Conservation (phyloP, 2,113 vertebrate species). For the Forbesichthys papilliferus region DNA sequence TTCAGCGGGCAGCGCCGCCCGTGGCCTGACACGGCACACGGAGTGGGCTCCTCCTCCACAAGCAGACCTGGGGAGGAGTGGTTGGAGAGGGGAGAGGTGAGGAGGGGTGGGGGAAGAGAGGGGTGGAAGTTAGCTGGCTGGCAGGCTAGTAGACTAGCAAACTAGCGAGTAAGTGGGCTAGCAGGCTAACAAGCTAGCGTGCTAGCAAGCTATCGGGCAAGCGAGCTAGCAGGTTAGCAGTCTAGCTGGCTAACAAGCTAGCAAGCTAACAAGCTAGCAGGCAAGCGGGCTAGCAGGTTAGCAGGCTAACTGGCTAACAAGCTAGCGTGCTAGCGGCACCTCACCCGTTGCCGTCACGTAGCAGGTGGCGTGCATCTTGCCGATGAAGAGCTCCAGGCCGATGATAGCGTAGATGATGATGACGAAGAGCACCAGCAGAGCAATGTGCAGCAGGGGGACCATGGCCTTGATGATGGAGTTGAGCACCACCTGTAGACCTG, state of each 20-base stretch:
- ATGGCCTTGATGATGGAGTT: constrained; percentile 84
- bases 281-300: not conserved
- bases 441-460: constrained; percentile 81
- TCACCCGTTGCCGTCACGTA: constrained; percentile 70
- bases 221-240: no score
- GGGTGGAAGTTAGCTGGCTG: not conserved
- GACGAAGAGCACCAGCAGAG: constrained; percentile 81
- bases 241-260: not conserved
- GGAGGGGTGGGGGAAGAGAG: not conserved
- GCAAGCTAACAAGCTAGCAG: not conserved
- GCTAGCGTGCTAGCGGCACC: not conserved
- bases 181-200: no score
- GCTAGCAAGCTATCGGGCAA: not conserved
- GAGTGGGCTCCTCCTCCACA: constrained; percentile 91
- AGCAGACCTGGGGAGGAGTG: constrained; percentile 77
- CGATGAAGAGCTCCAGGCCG: constrained; percentile 80
- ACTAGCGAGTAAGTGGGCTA: not conserved
- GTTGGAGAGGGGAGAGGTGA: no score
- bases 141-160: not conserved
- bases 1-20: constrained; percentile 90
- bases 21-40: constrained; percentile 92
- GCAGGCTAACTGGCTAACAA: no score
- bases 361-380: constrained; percentile 80
- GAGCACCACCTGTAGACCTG: constrained; percentile 81
- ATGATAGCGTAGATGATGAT: constrained; percentile 83